phyloP scores from a whole-genome alignment of 1,140 invertebrate species.

The Calephelis virginiensis region DNA sequence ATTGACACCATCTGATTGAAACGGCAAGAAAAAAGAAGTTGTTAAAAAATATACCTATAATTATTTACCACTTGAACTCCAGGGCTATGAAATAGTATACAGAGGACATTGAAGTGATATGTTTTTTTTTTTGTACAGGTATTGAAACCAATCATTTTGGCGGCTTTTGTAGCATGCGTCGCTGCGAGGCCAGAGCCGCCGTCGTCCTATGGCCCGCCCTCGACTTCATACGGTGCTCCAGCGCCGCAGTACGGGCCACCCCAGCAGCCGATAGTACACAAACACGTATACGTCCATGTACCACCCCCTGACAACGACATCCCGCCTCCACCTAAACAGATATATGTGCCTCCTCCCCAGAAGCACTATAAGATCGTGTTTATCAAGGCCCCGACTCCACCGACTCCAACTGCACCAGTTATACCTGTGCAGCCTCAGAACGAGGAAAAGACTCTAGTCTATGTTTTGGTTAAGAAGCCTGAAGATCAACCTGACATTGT shows the following conservation, averaged over 20 bases:
- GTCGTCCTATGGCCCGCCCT: constrained; percentile 61
- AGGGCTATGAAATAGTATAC: no score
- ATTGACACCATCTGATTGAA: no score
- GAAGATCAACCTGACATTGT: constrained; percentile 88
- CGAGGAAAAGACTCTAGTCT: constrained; percentile 93
- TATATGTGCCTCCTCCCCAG: constrained; percentile 85
- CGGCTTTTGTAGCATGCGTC: constrained; percentile 50
- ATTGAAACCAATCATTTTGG: constrained; percentile 58
- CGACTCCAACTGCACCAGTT: constrained; percentile 86
- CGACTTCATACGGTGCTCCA: constrained; percentile 32
- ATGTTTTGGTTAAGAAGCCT: constrained; percentile 93
- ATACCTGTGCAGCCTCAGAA: constrained; percentile 88
- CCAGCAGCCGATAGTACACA: constrained; percentile 88
- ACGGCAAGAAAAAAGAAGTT: no score
- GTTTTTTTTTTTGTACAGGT: constrained; percentile 40
- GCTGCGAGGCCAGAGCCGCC: constrained; percentile 68
- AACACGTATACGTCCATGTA: constrained; percentile 92
- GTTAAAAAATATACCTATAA: no score
- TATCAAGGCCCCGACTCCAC: constrained; percentile 91
- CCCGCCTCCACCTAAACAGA: constrained; percentile 81
- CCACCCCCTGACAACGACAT: constrained; percentile 90
- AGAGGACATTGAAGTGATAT: no score
- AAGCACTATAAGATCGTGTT: constrained; percentile 95
- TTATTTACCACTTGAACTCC: no score
- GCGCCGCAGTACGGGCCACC: constrained; percentile 80